These are phyloP conservation scores for Crambe crambe DNA, from an alignment of 37 sponge, comb jelly and placozoan genomes.

Conservation along the genomic window DNA sequence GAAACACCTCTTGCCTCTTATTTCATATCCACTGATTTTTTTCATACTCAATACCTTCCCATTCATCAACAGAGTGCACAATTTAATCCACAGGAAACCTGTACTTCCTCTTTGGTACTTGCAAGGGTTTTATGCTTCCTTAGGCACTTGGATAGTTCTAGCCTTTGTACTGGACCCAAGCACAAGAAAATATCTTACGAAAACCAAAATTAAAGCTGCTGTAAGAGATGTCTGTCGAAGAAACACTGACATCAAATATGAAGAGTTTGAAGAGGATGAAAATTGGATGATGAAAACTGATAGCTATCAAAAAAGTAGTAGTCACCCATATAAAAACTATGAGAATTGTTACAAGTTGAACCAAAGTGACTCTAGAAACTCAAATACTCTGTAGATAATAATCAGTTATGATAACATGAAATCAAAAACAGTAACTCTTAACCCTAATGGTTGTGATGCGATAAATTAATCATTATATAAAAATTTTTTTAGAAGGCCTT, in stretches of 20 bases:
- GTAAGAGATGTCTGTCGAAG: not conserved
- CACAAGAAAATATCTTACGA: constrained; percentile 13
- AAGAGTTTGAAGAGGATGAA: not conserved
- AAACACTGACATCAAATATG: not conserved
- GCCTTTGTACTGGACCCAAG: constrained; percentile 34
- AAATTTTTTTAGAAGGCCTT: too few species aligned
- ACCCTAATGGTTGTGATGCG: too few species aligned
- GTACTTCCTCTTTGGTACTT: constrained; percentile 32
- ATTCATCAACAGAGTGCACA: constrained; percentile 47
- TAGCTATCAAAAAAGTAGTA: not conserved
- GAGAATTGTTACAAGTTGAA: not conserved
- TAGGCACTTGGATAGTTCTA: constrained; percentile 35
- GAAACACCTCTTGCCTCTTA: constrained; percentile 1
- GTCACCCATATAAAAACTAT: not conserved
- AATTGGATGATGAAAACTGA: not conserved
- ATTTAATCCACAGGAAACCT: not conserved
- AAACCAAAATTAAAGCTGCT: not conserved
- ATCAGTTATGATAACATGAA: too few species aligned
- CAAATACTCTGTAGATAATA: too few species aligned
- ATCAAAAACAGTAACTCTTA: too few species aligned
- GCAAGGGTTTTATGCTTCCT: constrained; percentile 1
- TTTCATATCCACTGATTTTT: constrained; percentile 45
- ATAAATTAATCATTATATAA: too few species aligned
- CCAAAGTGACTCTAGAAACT: not conserved
- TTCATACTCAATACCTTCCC: constrained; percentile 47